These are phyloP conservation scores for Vannuccia rotundouncinata DNA, from an alignment of 2,888 invertebrate species.

Conservation along the genomic window DNA sequence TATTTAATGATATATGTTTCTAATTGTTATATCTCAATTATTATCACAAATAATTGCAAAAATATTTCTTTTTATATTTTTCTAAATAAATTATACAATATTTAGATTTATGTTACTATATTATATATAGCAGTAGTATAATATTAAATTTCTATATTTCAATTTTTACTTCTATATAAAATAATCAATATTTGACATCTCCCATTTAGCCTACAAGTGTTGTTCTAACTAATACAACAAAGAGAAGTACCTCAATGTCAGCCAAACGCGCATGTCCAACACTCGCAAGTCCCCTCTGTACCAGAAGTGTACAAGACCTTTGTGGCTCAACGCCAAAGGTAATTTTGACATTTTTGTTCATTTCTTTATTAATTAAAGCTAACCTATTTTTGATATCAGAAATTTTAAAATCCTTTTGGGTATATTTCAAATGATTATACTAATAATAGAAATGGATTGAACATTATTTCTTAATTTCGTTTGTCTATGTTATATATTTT, in stretches of 20 bases:
- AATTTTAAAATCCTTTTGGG: background rate
- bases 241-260: background rate
- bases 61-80: too few relatives aligned
- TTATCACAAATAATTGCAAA: background rate
- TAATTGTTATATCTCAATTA: background rate
- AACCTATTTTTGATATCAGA: background rate
- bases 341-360: background rate
- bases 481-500: background rate
- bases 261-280: slow-evolving; percentile 8
- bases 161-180: too few relatives aligned
- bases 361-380: background rate
- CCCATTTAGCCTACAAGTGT: background rate
- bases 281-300: background rate
- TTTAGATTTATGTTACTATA: too few relatives aligned
- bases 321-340: background rate
- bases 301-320: background rate
- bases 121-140: too few relatives aligned
- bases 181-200: too few relatives aligned
- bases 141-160: slow-evolving; percentile 7
- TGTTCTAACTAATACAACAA: background rate
- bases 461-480: background rate
- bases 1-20: too few relatives aligned
- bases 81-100: too few relatives aligned
- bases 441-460: background rate
- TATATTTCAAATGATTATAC: background rate